Evolutionary conservation across 2,888 invertebrate species (phyloP), one percentile per base, ranked within the genome.

Genomic region (Nomada ferruginata): DNA sequence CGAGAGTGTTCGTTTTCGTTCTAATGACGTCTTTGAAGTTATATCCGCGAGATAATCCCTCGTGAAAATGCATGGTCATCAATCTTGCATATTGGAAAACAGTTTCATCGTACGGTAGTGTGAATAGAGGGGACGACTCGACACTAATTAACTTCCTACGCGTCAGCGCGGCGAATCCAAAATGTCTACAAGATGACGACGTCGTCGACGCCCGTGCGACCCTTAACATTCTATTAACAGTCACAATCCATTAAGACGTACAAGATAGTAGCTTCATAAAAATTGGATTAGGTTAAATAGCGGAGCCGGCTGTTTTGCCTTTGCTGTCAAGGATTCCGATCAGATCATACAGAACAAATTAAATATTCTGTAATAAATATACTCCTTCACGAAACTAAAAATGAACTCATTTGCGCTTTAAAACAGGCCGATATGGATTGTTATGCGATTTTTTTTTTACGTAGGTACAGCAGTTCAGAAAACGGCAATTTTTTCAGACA

Each of bases 101-200:
- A 60, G 53, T 82, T 75, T 64, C 59, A 36, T 59, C 57, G 50
- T 47, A 18, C 23, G n/a, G 20, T 23, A 29, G 11, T 11, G 61
- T 13, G 26, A 36, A 53, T 15, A 20, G 29, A 61, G 55, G n/a
- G 50, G 78, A 29, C 72, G 71, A 68, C 71, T 78, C 70, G 78
- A 52, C 78, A 55, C 53, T 83, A 83, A 83, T 83, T 83, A 82
- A 83, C 71, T 75, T 60, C 59, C 18, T 55, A 47, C 68, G 64
- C 65, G 78, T 83, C 74, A 83, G 73, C 83, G 66, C 18, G 61
- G 13, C 15, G 74, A 59, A 82, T 68, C 53, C 63, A 68, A 82
- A 75, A 74, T 77, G 78, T 82, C 78, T 68, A 65, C 66, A 44
- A 65, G 59, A 29, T 52, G 42, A 23, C 44, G 52, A 53, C 65